Base-by-base conservation (phyloP, 64 coral and sea anemone genomes). In the Porites australiensis region DNA sequence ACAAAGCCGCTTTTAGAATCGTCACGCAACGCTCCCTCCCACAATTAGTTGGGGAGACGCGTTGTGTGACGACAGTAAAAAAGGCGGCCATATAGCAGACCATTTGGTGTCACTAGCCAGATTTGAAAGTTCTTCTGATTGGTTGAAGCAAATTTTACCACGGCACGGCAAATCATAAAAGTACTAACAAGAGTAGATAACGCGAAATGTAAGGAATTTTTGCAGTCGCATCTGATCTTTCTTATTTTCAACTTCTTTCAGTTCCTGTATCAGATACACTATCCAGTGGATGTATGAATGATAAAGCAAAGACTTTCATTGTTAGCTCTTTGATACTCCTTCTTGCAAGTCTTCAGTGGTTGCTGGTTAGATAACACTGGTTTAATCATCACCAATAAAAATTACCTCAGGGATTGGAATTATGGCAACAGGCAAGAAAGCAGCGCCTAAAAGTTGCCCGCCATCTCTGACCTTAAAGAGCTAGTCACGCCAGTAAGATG, bases 281-380 rank as follows among this genome's bases (percentile, higher is more conserved):
- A 8, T 68, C 81, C 16, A 45, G 13, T 5, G 81, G 81, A 69
- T 48, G 37, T 68, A n/a, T 67, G 45, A 9, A 0, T 11, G 62
- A 47, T 50, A 52, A n/a, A 51, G 46, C n/a, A 13, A 23, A 47
- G 20, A 48, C 44, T 50, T 84, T 84, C 9, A 46, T 84, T 68
- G 15, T 84, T 10, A 11, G 62, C 5, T 68, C 16, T 14, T 8
- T 68, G 8, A 8, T 69, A 2, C 18, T 84, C 5, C 22, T 84
- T 44, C 47, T 52, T n/a, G 19, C 51, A 0, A 22, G 45, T 45
- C 47, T 47, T 6, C 81, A 51, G 13, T 84, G 81, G 61, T 50
- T 84, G 8, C 44, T 68, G 44, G 63, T 45, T 18, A 84, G 81
- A 84, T 84, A 84, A 50, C 81, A 69, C 1, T 12, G 7, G n/a